Evolutionary conservation across 1,140 invertebrate genomes (phyloP).

Genomic region (Proctacanthus coquilletti): DNA sequence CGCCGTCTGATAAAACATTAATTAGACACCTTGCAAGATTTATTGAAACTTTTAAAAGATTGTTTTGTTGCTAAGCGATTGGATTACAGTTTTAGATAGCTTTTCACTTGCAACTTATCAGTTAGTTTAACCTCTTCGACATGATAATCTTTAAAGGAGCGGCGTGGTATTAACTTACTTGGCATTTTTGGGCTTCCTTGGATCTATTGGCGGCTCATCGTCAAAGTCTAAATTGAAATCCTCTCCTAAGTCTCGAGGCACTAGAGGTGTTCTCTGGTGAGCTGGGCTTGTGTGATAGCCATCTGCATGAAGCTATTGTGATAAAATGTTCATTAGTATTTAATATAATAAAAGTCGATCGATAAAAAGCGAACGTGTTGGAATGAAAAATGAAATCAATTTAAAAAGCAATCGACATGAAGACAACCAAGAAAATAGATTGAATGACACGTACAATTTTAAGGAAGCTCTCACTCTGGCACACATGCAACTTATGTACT

Average conservation of each 20-base stretch:
- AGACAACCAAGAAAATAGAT: neutral
- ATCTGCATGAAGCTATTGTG: slow-evolving; percentile 56
- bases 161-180: slow-evolving; percentile 66
- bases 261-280: slow-evolving; percentile 46
- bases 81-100: too few relatives aligned
- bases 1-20: too few relatives aligned
- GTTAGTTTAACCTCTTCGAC: too few relatives aligned
- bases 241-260: slow-evolving; percentile 39
- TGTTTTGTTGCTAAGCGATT: too few relatives aligned
- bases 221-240: slow-evolving; percentile 35
- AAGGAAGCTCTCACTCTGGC: neutral
- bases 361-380: too few relatives aligned
- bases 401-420: neutral
- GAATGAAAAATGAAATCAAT: neutral
- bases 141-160: too few relatives aligned
- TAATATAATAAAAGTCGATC: too few relatives aligned
- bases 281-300: slow-evolving; percentile 75
- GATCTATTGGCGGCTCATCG: slow-evolving; percentile 27
- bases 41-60: too few relatives aligned
- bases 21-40: too few relatives aligned
- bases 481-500: too few relatives aligned
- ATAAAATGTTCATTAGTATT: too few relatives aligned
- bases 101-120: too few relatives aligned
- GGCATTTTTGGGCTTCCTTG: slow-evolving; percentile 60
- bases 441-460: neutral